Percentiles rank a stretch among this genome's conserved stretches.
phyloP scores from a whole-genome alignment of 1,140 invertebrate species.

The Holcopasites calliopsidis region DNA sequence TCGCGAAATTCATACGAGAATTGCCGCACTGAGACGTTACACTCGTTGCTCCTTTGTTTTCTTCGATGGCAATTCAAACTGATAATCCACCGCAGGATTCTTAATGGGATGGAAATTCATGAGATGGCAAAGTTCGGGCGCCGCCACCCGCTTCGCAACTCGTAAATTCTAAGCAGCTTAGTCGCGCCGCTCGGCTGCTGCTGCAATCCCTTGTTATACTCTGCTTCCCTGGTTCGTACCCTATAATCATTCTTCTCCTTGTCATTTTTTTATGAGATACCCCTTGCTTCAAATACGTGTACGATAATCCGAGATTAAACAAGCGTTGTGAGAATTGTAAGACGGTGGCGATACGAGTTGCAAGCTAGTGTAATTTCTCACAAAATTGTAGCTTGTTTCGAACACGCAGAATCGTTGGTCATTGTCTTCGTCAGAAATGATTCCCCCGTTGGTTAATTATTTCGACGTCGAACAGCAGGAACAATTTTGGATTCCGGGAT shows the following conservation, averaged over 20 bases:
- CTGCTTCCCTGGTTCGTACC: slow-evolving; percentile 2
- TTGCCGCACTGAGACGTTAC: no score
- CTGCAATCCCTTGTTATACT: slow-evolving; percentile 32
- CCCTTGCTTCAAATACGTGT: no score
- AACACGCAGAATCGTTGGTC: not conserved
- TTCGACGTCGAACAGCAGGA: not conserved
- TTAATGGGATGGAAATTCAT: slow-evolving; percentile 52
- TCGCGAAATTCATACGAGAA: no score
- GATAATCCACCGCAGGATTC: slow-evolving; percentile 24
- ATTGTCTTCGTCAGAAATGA: not conserved
- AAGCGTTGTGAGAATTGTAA: no score
- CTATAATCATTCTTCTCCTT: not conserved
- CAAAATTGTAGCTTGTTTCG: no score
- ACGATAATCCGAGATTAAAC: no score
- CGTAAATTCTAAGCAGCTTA: slow-evolving; percentile 65
- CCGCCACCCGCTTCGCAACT: slow-evolving; percentile 36
- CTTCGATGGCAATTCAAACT: slow-evolving; percentile 21
- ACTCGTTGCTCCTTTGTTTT: no score
- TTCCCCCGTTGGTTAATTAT: not conserved
- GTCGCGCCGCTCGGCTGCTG: slow-evolving; percentile 29
- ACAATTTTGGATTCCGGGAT: no score
- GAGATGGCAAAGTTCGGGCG: slow-evolving; percentile 48
- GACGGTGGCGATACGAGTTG: no score
- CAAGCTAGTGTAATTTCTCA: no score
- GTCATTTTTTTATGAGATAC: no score